Percentiles rank a stretch among this genome's conserved stretches.
These are phyloP conservation scores for Menidia menidia DNA, from an alignment of 2,797 vertebrate genomes.

Conservation along the genomic window DNA sequence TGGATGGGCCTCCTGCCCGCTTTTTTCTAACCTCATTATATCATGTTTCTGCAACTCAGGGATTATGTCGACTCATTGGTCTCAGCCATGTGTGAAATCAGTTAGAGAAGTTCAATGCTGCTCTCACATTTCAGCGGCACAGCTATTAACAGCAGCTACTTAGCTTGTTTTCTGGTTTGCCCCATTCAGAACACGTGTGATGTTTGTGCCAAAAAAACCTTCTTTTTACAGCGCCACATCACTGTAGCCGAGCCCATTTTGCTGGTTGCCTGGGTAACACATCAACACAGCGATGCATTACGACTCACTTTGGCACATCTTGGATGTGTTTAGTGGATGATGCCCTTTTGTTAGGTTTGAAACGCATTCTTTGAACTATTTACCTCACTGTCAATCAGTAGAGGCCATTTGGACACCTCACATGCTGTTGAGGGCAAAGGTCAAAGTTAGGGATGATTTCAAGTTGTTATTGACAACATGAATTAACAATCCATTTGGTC, in stretches of 20 bases:
- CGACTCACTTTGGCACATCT: no score
- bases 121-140: background rate
- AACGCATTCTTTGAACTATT: no score
- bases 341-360: no score
- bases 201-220: background rate
- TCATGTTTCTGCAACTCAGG: constrained; percentile 25
- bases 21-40: constrained; percentile 49
- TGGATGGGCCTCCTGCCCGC: constrained; percentile 28
- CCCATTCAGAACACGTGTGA: background rate
- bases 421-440: background rate
- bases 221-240: no score
- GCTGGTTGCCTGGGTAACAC: no score
- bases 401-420: background rate
- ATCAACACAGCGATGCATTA: no score
- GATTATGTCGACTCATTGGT: constrained; percentile 37
- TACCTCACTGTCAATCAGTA: no score
- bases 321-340: no score
- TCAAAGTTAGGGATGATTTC: no score
- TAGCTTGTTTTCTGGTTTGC: background rate
- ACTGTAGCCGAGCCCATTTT: no score
- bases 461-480: no score
- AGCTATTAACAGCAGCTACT: background rate
- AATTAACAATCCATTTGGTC: no score
- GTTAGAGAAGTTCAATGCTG: constrained; percentile 1
- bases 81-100: constrained; percentile 15